These are phyloP conservation scores for Pygoscelis antarcticus DNA, from an alignment of 2,113 vertebrate species.

Conservation along the genomic window DNA sequence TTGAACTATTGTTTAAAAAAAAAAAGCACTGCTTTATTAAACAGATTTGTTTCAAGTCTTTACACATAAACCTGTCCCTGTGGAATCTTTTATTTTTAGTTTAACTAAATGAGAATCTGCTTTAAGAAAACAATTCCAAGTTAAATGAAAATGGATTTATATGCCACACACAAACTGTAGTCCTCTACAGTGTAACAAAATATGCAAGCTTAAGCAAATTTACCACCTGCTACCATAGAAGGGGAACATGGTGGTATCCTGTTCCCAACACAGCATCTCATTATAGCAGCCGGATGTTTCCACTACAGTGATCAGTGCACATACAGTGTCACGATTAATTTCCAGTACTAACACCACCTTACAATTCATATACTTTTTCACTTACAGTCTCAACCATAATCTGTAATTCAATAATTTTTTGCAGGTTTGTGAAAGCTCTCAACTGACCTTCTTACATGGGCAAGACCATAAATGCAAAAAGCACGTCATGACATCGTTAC, in stretches of 20 bases:
- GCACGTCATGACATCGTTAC: rapidly evolving
- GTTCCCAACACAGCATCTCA: not conserved
- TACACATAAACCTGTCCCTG: not conserved
- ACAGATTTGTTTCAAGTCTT: not conserved
- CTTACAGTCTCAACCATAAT: not conserved
- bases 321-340: not conserved
- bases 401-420: not conserved
- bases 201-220: slow-evolving; percentile 46
- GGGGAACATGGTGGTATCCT: not conserved
- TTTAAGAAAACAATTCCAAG: not conserved
- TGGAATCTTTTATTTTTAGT: not conserved
- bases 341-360: not conserved
- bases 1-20: not conserved
- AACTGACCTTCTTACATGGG: not conserved
- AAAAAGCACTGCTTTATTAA: not conserved
- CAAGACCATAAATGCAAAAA: not conserved
- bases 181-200: not conserved
- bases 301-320: not conserved
- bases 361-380: not conserved
- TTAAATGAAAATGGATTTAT: slow-evolving; percentile 6
- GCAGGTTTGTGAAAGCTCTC: not conserved
- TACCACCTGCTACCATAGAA: slow-evolving; percentile 21
- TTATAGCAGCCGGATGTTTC: not conserved
- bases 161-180: not conserved
- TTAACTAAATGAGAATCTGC: not conserved